Evolutionary conservation across 2,797 vertebrate species (phyloP), one percentile per base, ranked within the genome.

Genomic region (Myotis findleyi): DNA sequence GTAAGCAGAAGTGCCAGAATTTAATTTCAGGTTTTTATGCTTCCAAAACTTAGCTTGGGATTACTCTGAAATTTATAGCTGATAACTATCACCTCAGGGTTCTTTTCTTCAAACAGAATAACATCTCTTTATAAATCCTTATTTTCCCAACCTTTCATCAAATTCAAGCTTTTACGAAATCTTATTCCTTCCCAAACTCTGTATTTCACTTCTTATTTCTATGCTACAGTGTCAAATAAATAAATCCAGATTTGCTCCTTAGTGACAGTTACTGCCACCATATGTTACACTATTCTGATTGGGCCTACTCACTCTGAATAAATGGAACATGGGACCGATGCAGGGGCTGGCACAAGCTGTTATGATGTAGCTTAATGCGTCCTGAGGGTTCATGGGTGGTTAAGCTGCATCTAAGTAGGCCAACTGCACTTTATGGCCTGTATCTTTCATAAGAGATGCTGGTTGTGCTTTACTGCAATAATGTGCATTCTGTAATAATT

Each of bases 221-320:
- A 12, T 25, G 71, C 27, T 62, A 25, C 12, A 44, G 30, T 80
- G 18, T 38, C 81, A 68, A 76, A 80, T 71, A 83, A 94, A 73
- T 83, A 91, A 84, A 93, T 84, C 59, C 64, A 64, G 21, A 77
- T 83, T 81, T 59, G 30, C n/a, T 85, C 14, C 41, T 57, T 30
- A 6, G 73, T 92, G 72, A 80, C 36, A 95, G 36, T 86, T 82
- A 79, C 17, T 59, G 57, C 75, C 51, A 85, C 53, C 7, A 14
- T 68, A 57, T 38, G 62, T 81, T 82, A 83, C 53, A 12, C 11
- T 53, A 30, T 80, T 92, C 44, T 92, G 76, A 51, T 69, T 66
- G 23, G 53, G n/a, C 21, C 21, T 85, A 16, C 10, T 82, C 82
- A 62, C 53, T 49, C 30, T 51, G 62, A 77, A 44, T 79, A 66